Evolutionary conservation across 2,888 invertebrate species (phyloP).

Genomic region (Torymus auratus): DNA sequence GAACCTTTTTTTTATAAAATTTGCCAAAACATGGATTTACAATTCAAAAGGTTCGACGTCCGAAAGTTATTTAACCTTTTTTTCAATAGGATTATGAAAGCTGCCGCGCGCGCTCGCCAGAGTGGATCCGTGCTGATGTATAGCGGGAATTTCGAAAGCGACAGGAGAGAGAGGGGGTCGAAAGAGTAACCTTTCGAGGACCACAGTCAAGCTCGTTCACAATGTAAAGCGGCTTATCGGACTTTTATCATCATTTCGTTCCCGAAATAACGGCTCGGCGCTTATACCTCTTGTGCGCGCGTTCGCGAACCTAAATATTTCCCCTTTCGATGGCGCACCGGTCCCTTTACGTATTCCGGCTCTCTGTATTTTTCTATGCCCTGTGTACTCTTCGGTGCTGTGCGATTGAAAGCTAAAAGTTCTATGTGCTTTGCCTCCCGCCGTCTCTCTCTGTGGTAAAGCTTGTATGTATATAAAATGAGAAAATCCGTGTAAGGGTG

Average conservation of each 20-base stretch:
- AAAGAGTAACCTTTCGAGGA: slow-evolving; percentile 25
- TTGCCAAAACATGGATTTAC: not conserved
- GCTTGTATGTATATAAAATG: not conserved
- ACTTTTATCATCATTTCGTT: slow-evolving; percentile 69
- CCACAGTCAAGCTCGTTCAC: slow-evolving; percentile 63
- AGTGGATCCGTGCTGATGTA: not conserved
- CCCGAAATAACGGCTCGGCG: slow-evolving; percentile 62
- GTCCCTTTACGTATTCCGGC: slow-evolving; percentile 1
- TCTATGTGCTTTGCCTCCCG: not conserved
- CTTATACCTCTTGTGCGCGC: slow-evolving; percentile 16
- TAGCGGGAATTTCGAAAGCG: slow-evolving; percentile 22
- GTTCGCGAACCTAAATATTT: slow-evolving; percentile 40
- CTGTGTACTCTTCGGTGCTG: no score
- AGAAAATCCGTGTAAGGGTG: not conserved
- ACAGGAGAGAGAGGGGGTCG: slow-evolving; percentile 2
- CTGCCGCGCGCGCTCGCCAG: not conserved
- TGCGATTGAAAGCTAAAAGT: no score
- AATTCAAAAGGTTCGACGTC: not conserved
- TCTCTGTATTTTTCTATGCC: slow-evolving; percentile 34
- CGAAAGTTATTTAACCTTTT: slow-evolving; percentile 11
- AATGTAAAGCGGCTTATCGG: slow-evolving; percentile 68
- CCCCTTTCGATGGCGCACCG: not conserved
- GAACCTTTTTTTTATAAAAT: no score
- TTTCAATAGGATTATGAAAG: slow-evolving; percentile 28
- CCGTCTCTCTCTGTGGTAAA: not conserved